phyloP scores from a whole-genome alignment of 1,140 invertebrate species.

The Cydia amplana region DNA sequence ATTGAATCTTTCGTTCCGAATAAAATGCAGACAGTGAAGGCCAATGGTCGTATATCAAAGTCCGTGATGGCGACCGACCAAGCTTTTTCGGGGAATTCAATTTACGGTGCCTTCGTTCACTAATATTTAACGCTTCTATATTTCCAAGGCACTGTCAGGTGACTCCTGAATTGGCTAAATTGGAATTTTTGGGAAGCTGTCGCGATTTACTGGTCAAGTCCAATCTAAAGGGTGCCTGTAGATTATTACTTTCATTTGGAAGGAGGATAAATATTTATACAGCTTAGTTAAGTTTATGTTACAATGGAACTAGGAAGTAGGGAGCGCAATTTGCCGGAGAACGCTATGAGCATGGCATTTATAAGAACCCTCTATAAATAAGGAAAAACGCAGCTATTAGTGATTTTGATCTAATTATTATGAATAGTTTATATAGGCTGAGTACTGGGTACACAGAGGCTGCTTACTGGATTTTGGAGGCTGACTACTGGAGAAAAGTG shows the following conservation, averaged over 20 bases:
- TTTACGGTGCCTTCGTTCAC: constrained; percentile 29
- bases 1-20: not conserved
- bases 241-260: not conserved
- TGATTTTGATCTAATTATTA: too few relatives aligned
- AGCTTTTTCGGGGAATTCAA: constrained; percentile 31
- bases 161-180: constrained; percentile 21
- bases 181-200: constrained; percentile 13
- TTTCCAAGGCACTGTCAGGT: constrained; percentile 30
- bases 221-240: not conserved
- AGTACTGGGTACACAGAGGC: too few relatives aligned
- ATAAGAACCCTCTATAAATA: too few relatives aligned
- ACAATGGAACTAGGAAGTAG: too few relatives aligned
- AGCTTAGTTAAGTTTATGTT: too few relatives aligned
- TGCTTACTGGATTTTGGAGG: too few relatives aligned
- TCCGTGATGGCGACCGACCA: constrained; percentile 23
- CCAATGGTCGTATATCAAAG: constrained; percentile 23
- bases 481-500: too few relatives aligned
- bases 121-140: constrained; percentile 31
- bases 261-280: too few relatives aligned
- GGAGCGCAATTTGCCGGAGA: too few relatives aligned
- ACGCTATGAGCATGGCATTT: too few relatives aligned
- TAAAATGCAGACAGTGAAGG: not conserved
- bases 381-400: too few relatives aligned
- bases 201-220: not conserved
- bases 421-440: too few relatives aligned